Conservation (phyloP, 2,888 invertebrate genomes). For the Habrosyne pyritoides region DNA sequence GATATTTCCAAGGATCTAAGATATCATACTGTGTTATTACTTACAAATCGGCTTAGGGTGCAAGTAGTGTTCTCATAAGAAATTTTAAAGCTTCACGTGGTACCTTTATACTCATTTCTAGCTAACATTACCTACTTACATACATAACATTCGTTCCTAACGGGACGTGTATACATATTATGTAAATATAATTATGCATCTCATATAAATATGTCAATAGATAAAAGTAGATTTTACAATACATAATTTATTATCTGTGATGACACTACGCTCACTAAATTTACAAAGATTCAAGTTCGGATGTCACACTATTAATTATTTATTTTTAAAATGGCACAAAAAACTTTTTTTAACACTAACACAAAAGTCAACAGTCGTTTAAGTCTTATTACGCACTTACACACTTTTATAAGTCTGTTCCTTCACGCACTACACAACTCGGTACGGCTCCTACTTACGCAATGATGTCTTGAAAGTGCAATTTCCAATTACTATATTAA, state of each 20-base stretch:
- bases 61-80: slow-evolving; percentile 81
- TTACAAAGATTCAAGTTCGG: slow-evolving; percentile 83
- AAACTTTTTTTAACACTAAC: slow-evolving; percentile 82
- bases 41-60: slow-evolving; percentile 78
- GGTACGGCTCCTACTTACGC: slow-evolving; percentile 31
- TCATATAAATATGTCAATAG: slow-evolving; percentile 82
- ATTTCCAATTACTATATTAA: slow-evolving; percentile 35
- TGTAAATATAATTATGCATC: slow-evolving; percentile 79
- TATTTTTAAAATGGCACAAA: slow-evolving; percentile 83
- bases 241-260: slow-evolving; percentile 79
- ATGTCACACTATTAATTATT: slow-evolving; percentile 79
- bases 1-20: slow-evolving; percentile 1
- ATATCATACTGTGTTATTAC: slow-evolving; percentile 52
- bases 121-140: slow-evolving; percentile 78
- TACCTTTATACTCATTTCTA: slow-evolving; percentile 78
- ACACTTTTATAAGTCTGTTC: slow-evolving; percentile 50
- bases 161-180: slow-evolving; percentile 83
- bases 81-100: slow-evolving; percentile 84
- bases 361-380: slow-evolving; percentile 79
- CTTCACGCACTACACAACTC: slow-evolving; percentile 43
- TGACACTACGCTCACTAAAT: slow-evolving; percentile 76
- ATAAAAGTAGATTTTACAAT: slow-evolving; percentile 77
- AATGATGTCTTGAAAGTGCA: slow-evolving; percentile 34
- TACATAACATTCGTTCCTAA: slow-evolving; percentile 83
- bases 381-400: slow-evolving; percentile 66